These are phyloP conservation scores for Danio tinwini DNA, from an alignment of 2,797 vertebrate genomes.

Conservation along the genomic window DNA sequence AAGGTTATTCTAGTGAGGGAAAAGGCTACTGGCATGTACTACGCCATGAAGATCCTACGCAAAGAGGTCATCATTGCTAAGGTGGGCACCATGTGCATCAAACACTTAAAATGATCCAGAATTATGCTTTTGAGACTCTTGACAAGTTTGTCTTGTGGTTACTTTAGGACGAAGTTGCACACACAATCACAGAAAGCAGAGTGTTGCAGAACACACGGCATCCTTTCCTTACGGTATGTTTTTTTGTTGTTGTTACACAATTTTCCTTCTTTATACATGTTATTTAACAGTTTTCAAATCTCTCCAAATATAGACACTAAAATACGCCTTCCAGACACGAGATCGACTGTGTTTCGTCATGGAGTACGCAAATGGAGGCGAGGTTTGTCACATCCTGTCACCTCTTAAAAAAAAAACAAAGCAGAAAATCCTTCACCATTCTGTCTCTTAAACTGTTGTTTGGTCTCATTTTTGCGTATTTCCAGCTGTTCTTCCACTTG, in stretches of 20 bases:
- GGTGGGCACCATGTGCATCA: slow-evolving; percentile 68
- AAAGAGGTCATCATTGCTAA: slow-evolving; percentile 97
- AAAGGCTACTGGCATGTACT: slow-evolving; percentile 92
- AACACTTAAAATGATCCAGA: background rate
- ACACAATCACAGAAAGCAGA: slow-evolving; percentile 95
- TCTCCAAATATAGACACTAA: slow-evolving; percentile 83
- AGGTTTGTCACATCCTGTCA: slow-evolving; percentile 73
- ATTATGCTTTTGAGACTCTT: background rate
- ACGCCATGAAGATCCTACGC: slow-evolving; percentile 96
- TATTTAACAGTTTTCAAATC: background rate
- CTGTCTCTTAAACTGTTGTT: slow-evolving; percentile 12
- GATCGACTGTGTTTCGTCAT: slow-evolving; percentile 97
- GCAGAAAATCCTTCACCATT: background rate
- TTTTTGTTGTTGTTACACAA: background rate
- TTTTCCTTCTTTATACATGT: background rate
- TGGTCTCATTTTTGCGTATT: slow-evolving; percentile 1
- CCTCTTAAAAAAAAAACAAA: slow-evolving; percentile 9
- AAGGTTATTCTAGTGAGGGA: slow-evolving; percentile 96
- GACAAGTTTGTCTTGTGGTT: background rate
- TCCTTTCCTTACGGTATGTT: slow-evolving; percentile 90
- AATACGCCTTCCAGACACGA: slow-evolving; percentile 95
- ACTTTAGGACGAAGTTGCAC: slow-evolving; percentile 91
- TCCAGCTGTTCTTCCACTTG: slow-evolving; percentile 92
- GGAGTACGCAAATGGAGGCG: slow-evolving; percentile 97
- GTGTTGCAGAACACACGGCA: slow-evolving; percentile 94